These are phyloP conservation scores for Lasioglossum zephyrum DNA, from an alignment of 2,888 invertebrate species.

Conservation along the genomic window DNA sequence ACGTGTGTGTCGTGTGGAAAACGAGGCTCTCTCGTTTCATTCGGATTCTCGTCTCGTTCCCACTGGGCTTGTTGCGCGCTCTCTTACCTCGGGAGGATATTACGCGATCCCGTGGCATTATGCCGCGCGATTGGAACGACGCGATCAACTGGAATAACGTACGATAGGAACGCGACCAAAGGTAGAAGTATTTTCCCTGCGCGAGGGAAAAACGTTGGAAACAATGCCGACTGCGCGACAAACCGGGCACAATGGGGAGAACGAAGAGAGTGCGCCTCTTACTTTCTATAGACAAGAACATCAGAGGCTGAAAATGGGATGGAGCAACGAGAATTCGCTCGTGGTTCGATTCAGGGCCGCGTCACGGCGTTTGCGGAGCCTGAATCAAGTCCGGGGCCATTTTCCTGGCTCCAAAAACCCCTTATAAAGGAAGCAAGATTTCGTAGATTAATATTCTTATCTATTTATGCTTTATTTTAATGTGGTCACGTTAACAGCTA, in stretches of 20 bases:
- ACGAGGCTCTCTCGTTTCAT: slow-evolving; percentile 64
- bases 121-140: slow-evolving; percentile 1
- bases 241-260: slow-evolving; percentile 1
- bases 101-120: slow-evolving; percentile 51
- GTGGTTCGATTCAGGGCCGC: not conserved
- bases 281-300: not conserved
- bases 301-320: not conserved
- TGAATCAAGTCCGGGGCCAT: too few relatives aligned
- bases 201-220: not conserved
- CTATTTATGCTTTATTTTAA: too few relatives aligned
- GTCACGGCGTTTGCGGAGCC: not conserved
- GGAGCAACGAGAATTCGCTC: not conserved
- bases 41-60: slow-evolving; percentile 60
- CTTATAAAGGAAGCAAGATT: too few relatives aligned
- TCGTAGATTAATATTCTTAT: too few relatives aligned
- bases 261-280: not conserved
- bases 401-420: too few relatives aligned
- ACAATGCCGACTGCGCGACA: not conserved
- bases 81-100: slow-evolving; percentile 46
- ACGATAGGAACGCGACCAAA: slow-evolving; percentile 38
- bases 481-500: too few relatives aligned
- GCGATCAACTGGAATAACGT: slow-evolving; percentile 31
- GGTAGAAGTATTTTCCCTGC: not conserved
- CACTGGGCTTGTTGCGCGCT: slow-evolving; percentile 47
- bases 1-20: slow-evolving; percentile 65